Conservation (phyloP, 2,113 vertebrate genomes). For the Trematomus loennbergii region DNA sequence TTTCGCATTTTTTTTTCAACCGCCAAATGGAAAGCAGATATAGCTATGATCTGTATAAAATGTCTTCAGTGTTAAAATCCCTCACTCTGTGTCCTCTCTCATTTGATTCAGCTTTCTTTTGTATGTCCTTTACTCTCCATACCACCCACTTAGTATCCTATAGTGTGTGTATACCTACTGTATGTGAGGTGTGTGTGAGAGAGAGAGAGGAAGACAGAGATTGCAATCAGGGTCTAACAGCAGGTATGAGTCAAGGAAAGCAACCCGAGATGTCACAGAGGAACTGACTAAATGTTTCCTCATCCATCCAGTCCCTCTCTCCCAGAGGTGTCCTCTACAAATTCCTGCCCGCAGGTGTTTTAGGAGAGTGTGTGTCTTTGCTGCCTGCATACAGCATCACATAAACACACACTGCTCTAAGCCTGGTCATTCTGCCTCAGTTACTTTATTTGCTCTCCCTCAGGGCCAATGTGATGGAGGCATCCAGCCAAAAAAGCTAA, state of each 20-base stretch:
- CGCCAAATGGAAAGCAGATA: background rate
- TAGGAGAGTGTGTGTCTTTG: background rate
- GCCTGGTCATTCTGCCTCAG: background rate
- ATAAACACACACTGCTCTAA: background rate
- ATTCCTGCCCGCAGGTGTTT: constrained; percentile 5
- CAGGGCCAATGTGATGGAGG: constrained; percentile 14
- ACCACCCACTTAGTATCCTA: background rate
- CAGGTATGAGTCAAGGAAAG: constrained; percentile 28
- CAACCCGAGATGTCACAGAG: constrained; percentile 28
- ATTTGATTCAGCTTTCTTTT: background rate
- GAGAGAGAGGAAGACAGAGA: background rate
- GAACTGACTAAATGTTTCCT: constrained; percentile 48
- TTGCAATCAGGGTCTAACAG: constrained; percentile 40
- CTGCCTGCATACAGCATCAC: constrained; percentile 1
- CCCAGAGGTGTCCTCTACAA: constrained; percentile 19
- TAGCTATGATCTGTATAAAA: background rate
- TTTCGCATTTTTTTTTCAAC: too few relatives aligned
- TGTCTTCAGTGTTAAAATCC: background rate
- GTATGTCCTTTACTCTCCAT: background rate
- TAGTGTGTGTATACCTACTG: too few relatives aligned
- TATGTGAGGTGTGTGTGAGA: background rate
- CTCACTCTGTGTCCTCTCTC: background rate
- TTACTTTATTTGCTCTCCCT: constrained; percentile 43
- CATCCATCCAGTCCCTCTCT: constrained; percentile 10
- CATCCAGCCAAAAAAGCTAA: constrained; percentile 18